A percentile compares a stretch with the other conserved stretches of the same genome.
Evolutionary conservation across 1,140 invertebrate genomes (phyloP).

Genomic region (Ooceraea biroi): DNA sequence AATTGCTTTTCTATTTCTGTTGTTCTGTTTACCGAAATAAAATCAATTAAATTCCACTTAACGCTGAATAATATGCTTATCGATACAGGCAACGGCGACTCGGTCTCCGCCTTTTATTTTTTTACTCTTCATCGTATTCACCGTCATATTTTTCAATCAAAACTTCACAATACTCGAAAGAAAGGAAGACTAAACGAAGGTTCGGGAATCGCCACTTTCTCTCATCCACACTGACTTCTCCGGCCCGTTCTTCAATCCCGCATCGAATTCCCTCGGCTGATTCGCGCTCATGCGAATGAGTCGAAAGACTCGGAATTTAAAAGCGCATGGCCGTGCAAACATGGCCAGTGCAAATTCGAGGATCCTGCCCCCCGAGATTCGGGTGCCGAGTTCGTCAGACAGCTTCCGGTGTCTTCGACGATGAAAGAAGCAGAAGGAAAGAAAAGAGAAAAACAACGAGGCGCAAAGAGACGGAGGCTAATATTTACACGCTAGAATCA

Average conservation of each 20-base stretch:
- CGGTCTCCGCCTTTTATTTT: no score
- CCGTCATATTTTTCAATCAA: no score
- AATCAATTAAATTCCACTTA: not conserved
- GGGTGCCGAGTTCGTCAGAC: not conserved
- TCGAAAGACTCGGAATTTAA: not conserved
- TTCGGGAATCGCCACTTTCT: not conserved
- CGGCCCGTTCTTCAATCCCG: not conserved
- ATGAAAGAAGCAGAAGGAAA: not conserved
- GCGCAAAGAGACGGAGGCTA: slow-evolving; percentile 38
- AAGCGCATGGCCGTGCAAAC: slow-evolving; percentile 26
- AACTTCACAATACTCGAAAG: no score
- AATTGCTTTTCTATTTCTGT: not conserved
- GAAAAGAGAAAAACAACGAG: slow-evolving; percentile 12
- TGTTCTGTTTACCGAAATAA: not conserved
- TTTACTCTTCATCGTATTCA: not conserved
- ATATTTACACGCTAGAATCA: slow-evolving; percentile 66
- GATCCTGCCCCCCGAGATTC: slow-evolving; percentile 1
- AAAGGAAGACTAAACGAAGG: not conserved
- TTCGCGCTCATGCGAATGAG: slow-evolving; percentile 27
- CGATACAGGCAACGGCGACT: not conserved
- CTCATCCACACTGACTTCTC: not conserved
- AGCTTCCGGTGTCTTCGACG: slow-evolving; percentile 12
- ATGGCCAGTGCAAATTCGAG: slow-evolving; percentile 17
- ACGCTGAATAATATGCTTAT: not conserved
- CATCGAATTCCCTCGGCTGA: not conserved